phyloP scores from a whole-genome alignment of 2,888 invertebrate species.

The Girardia tigrina region DNA sequence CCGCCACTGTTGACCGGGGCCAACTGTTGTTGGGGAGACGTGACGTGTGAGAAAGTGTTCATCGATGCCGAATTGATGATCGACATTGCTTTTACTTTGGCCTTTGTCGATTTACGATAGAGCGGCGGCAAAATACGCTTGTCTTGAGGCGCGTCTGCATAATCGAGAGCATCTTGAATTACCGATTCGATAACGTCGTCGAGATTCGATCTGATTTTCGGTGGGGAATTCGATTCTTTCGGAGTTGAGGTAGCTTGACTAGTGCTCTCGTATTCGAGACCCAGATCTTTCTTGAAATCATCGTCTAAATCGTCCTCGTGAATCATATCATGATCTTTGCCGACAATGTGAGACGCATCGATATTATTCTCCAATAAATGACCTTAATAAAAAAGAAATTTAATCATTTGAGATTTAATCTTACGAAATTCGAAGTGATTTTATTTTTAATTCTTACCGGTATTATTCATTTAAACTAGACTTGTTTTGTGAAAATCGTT shows the following conservation, averaged over 20 bases:
- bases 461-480: background rate
- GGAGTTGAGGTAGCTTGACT: conserved; percentile 17
- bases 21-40: conserved; percentile 5
- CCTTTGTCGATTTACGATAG: background rate
- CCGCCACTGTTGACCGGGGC: background rate
- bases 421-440: no score
- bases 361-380: conserved; percentile 14
- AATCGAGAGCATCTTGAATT: background rate
- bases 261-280: background rate
- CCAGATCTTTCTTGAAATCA: background rate
- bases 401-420: background rate
- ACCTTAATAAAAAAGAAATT: background rate
- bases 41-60: background rate
- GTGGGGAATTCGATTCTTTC: conserved; percentile 8
- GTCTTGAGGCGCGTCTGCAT: background rate
- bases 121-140: background rate
- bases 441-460: no score
- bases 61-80: background rate
- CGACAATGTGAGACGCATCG: background rate
- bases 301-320: background rate
- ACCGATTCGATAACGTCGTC: conserved; percentile 9
- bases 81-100: conserved; percentile 3
- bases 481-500: background rate
- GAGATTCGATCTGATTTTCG: background rate
- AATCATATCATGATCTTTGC: conserved; percentile 9